Conservation (phyloP, 2,797 vertebrate species). For the Melanotaenia parkinsoni region DNA sequence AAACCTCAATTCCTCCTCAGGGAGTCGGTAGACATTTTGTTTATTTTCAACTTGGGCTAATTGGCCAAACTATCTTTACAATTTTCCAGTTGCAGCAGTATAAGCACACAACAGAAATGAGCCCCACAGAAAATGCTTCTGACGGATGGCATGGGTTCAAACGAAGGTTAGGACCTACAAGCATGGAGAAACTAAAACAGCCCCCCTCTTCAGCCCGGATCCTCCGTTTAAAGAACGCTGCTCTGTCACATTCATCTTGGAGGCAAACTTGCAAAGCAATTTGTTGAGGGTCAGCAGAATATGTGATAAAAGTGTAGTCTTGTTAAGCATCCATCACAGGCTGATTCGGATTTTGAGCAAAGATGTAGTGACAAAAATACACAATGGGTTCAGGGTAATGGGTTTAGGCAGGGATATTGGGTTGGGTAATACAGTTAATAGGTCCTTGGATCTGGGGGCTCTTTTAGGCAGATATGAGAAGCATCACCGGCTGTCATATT, state of each 20-base stretch:
- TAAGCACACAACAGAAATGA: constrained; percentile 55
- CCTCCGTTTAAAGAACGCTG: constrained; percentile 69
- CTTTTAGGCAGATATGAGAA: constrained; percentile 86
- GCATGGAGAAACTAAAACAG: constrained; percentile 76
- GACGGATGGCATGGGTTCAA: constrained; percentile 86
- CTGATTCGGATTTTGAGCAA: constrained; percentile 81
- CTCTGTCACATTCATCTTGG: constrained; percentile 77
- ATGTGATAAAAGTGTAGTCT: constrained; percentile 84
- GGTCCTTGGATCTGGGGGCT: constrained; percentile 85
- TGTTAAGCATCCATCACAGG: constrained; percentile 83
- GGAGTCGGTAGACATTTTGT: constrained; percentile 75
- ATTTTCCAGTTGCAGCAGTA: constrained; percentile 66
- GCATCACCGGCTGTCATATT: constrained; percentile 86
- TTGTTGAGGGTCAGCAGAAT: constrained; percentile 84
- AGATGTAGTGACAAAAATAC: constrained; percentile 82
- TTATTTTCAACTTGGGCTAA: constrained; percentile 83
- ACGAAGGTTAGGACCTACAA: constrained; percentile 81
- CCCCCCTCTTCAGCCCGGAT: constrained; percentile 59
- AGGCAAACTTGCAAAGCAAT: constrained; percentile 80
- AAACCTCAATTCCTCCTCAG: constrained; percentile 80
- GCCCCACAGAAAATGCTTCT: constrained; percentile 69
- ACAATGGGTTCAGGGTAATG: constrained; percentile 89
- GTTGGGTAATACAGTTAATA: constrained; percentile 92
- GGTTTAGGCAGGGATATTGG: constrained; percentile 91
- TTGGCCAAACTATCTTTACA: constrained; percentile 77